Conservation (phyloP, 2,888 invertebrate species). For the Graphium colonna region DNA sequence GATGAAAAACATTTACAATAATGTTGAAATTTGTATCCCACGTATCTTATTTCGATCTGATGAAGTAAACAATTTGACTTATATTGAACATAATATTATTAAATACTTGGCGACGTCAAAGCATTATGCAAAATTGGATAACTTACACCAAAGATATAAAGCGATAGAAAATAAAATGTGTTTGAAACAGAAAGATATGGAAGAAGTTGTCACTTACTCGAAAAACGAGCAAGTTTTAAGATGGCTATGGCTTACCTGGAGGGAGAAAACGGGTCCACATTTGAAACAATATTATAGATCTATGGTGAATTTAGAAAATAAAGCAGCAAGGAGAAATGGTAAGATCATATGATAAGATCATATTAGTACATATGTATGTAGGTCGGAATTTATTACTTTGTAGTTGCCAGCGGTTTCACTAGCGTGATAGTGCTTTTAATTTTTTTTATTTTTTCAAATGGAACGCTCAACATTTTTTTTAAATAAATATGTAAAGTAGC, state of each 20-base stretch:
- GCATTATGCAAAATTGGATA: not conserved
- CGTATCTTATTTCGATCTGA: constrained; percentile 22
- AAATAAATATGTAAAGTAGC: no score
- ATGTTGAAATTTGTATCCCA: constrained; percentile 77
- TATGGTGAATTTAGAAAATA: constrained; percentile 81
- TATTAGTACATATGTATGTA: no score
- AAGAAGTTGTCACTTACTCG: constrained; percentile 76
- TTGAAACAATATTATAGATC: constrained; percentile 77
- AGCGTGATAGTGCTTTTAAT: no score
- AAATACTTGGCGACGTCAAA: constrained; percentile 35
- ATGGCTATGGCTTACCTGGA: constrained; percentile 85
- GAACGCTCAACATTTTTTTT: no score
- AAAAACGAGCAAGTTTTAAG: constrained; percentile 69
- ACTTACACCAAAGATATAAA: constrained; percentile 13
- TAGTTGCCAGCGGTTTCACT: no score
- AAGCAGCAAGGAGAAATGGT: constrained; percentile 83
- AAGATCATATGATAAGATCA: no score
- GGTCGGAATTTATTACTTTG: no score
- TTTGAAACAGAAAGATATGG: constrained; percentile 82
- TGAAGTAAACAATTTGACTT: constrained; percentile 36
- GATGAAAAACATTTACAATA: constrained; percentile 80
- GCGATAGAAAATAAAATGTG: constrained; percentile 51
- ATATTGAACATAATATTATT: constrained; percentile 49
- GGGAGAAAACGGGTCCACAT: constrained; percentile 79
- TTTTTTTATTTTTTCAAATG: no score